A percentile compares a stretch with the other conserved stretches of the same genome.
Evolutionary conservation across 1,140 invertebrate species (phyloP).

Genomic region (Tigriopus japonicus): DNA sequence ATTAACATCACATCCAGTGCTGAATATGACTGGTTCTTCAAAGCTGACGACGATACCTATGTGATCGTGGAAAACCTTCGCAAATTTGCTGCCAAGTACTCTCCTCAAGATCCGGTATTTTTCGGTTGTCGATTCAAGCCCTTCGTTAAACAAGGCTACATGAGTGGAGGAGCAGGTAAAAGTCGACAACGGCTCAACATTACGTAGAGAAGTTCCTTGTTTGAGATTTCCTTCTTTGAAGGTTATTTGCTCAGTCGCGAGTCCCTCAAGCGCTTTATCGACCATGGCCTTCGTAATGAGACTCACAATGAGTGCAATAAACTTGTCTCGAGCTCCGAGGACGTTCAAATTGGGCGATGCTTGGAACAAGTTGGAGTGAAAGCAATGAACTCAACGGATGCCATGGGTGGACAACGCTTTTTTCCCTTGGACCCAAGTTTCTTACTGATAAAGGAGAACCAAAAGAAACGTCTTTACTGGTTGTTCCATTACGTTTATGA

Average conservation of each 20-base stretch:
- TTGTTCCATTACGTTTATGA: constrained; percentile 89
- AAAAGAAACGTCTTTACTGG: constrained; percentile 65
- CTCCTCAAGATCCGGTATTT: constrained; percentile 49
- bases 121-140: constrained; percentile 42
- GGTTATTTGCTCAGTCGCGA: constrained; percentile 20
- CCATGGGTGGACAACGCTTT: constrained; percentile 61
- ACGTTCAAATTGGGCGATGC: constrained; percentile 84
- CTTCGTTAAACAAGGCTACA: constrained; percentile 24
- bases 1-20: neutral
- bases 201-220: constrained; percentile 20
- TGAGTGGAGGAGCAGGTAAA: constrained; percentile 30
- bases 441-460: constrained; percentile 68
- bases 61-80: constrained; percentile 30
- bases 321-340: constrained; percentile 60
- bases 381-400: constrained; percentile 68
- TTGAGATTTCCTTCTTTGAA: no score
- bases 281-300: constrained; percentile 14
- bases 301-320: constrained; percentile 33
- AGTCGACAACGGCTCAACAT: neutral
- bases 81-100: constrained; percentile 36
- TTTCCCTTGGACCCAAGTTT: constrained; percentile 80
- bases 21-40: constrained; percentile 26
- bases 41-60: constrained; percentile 31
- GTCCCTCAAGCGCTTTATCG: constrained; percentile 19
- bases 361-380: constrained; percentile 62